Evolutionary conservation across 2,797 vertebrate genomes (phyloP).

Genomic region (Paramormyrops hopkinsi): DNA sequence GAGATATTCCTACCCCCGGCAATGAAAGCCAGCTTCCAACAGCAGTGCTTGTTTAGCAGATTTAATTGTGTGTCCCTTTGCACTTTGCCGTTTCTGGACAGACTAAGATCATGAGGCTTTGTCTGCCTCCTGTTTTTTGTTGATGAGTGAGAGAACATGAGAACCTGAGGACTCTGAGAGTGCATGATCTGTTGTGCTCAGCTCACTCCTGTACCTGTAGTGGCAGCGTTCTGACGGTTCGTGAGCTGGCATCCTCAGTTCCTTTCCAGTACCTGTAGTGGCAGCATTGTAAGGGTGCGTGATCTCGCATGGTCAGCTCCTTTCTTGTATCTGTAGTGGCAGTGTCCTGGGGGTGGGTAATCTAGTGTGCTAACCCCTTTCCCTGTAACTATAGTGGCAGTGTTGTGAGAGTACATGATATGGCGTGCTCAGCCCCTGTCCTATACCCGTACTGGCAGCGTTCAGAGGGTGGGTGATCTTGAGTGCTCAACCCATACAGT

Average conservation of each 20-base stretch:
- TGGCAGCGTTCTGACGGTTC: neutral
- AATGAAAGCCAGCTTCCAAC: slow-evolving; percentile 64
- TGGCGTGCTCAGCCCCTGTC: neutral
- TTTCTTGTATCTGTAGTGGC: neutral
- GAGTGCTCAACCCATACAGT: neutral
- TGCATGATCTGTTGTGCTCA: neutral
- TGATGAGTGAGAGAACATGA: neutral
- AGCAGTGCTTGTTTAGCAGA: slow-evolving; percentile 65
- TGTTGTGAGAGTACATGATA: neutral
- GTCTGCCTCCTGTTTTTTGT: neutral
- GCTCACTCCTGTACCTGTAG: neutral
- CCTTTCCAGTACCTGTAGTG: neutral
- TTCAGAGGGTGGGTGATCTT: neutral
- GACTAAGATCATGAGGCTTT: neutral
- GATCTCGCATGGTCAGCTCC: neutral
- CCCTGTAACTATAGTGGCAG: neutral
- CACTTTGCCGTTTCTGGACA: neutral
- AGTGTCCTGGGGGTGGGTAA: neutral
- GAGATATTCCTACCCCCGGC: slow-evolving; percentile 69
- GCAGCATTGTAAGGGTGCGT: neutral
- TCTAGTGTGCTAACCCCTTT: neutral
- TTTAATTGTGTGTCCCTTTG: slow-evolving; percentile 66
- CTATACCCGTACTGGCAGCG: neutral
- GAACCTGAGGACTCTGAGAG: neutral
- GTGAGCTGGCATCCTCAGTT: neutral